Base-by-base conservation (phyloP, 2,888 invertebrate genomes). In the Thyatira batis region DNA sequence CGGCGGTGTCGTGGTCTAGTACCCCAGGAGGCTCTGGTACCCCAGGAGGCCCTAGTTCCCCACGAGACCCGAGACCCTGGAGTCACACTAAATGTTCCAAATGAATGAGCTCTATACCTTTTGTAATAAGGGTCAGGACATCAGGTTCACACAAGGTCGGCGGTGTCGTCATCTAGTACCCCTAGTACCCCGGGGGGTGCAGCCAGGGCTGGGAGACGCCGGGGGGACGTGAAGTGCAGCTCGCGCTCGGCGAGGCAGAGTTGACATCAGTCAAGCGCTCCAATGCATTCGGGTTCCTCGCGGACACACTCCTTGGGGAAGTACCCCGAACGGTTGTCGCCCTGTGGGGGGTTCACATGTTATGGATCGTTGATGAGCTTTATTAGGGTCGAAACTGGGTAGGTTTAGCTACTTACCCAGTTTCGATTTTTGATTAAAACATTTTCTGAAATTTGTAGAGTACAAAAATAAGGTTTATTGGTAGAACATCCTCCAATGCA, bases 301-400 rank as follows among this genome's bases (percentile, higher is more conserved):
- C 93, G 92, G 48, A 97, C 96, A 85, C 95, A 96, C 64, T 95
- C 95, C 80, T 95, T 95, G 2, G 97, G 97, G 84, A 97, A 97
- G 83, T 95, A 97, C 13, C 97, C 97, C 3, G 90, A 85, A 1
- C 92, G 84, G 73, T 85, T 87, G 82, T 92, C 92, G 23, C 89
- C 89, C 91, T 92, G 76, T 1, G 9, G n/a, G 13, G 1, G 6
- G 0, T 50, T 3, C n/a, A 45, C 0, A 44, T 33, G 39, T 45
- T 27, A 3, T n/a, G n/a, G n/a, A n/a, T n/a, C n/a, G n/a, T n/a
- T n/a, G n/a, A n/a, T n/a, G n/a, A n/a, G n/a, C n/a, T n/a, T n/a
- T n/a, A n/a, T n/a, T n/a, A n/a, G n/a, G n/a, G n/a, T n/a, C n/a
- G n/a, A n/a, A n/a, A n/a, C n/a, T n/a, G n/a, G n/a, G n/a, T n/a